phyloP scores from a whole-genome alignment of 64 coral and sea anemone genomes.

The Porites australiensis region DNA sequence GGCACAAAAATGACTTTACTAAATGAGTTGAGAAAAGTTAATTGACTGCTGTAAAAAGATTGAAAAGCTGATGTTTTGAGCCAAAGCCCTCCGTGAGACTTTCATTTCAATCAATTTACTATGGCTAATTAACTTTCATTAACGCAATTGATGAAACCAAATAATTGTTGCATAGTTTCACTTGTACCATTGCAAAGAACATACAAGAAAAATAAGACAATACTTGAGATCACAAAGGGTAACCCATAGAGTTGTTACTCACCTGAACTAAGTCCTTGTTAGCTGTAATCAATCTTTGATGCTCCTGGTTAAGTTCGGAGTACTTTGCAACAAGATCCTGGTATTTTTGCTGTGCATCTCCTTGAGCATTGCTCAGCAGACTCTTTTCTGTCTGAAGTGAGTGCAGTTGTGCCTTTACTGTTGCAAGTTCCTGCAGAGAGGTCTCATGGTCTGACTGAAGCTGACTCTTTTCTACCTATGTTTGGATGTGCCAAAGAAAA shows the following conservation, averaged over 20 bases:
- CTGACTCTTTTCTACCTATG: not conserved
- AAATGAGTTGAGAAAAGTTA: too few species aligned
- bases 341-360: slow-evolving; percentile 34
- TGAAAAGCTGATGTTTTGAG: too few species aligned
- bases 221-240: too few species aligned
- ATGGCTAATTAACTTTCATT: too few species aligned
- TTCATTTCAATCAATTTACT: too few species aligned
- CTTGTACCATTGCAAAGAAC: too few species aligned
- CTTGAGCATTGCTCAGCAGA: not conserved
- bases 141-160: too few species aligned
- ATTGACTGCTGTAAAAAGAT: too few species aligned
- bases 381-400: slow-evolving; percentile 11
- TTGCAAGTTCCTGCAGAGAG: slow-evolving; percentile 5
- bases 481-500: not conserved
- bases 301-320: slow-evolving; percentile 27
- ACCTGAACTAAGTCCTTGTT: slow-evolving; percentile 39
- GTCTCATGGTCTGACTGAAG: slow-evolving; percentile 18
- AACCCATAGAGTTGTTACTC: not conserved
- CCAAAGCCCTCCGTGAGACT: too few species aligned
- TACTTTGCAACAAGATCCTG: slow-evolving; percentile 53
- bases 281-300: slow-evolving; percentile 32
- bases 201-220: too few species aligned
- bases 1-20: too few species aligned
- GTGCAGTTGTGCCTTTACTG: slow-evolving; percentile 26
- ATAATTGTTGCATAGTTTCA: too few species aligned